Evolutionary conservation across 2,113 vertebrate genomes (phyloP).

Genomic region (Lagopus leucura): DNA sequence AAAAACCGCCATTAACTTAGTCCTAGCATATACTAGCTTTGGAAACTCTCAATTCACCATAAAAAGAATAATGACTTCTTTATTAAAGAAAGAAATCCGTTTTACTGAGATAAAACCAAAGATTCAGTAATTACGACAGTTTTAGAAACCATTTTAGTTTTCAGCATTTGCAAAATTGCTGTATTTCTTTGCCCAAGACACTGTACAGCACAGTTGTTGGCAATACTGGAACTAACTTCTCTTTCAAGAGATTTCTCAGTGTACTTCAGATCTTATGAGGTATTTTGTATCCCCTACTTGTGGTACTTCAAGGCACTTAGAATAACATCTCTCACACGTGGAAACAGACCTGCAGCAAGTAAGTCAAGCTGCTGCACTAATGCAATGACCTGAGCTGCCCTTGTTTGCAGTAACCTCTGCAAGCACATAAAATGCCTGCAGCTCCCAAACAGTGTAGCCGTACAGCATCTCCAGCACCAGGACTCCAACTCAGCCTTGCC

Average conservation of each 20-base stretch:
- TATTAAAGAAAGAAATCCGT: neutral
- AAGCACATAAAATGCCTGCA: neutral
- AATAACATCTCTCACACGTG: neutral
- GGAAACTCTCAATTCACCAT: neutral
- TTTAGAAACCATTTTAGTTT: neutral
- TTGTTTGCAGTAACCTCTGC: neutral
- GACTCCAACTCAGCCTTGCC: neutral
- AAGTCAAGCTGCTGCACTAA: neutral
- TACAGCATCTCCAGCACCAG: neutral
- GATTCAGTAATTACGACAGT: neutral
- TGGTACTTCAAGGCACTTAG: neutral
- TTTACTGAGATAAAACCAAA: neutral
- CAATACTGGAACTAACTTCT: neutral
- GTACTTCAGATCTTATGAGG: neutral
- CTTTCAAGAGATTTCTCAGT: neutral
- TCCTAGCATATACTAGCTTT: neutral
- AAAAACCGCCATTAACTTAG: slow-evolving; percentile 18
- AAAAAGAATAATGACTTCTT: neutral
- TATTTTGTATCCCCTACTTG: neutral
- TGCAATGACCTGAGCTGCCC: neutral
- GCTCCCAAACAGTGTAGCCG: neutral
- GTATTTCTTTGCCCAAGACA: neutral
- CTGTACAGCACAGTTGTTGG: neutral
- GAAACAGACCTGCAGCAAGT: neutral
- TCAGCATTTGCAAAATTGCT: neutral